These are phyloP conservation scores for Periparus ater DNA, from an alignment of 2,797 vertebrate genomes.

Conservation along the genomic window DNA sequence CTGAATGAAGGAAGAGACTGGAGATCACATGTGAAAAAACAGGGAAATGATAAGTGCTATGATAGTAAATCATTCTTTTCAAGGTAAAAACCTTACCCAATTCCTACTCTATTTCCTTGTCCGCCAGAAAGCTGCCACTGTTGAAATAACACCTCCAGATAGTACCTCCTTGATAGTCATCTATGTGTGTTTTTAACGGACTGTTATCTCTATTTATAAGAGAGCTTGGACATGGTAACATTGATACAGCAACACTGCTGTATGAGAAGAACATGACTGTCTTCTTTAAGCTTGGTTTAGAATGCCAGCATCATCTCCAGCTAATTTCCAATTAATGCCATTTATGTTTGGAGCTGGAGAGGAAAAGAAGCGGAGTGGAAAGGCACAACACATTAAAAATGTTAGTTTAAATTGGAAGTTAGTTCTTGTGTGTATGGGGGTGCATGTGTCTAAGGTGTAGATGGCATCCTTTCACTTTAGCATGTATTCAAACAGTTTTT, in stretches of 20 bases:
- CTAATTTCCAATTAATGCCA: slow-evolving; percentile 15
- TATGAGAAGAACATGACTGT: slow-evolving; percentile 44
- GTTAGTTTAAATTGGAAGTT: neutral
- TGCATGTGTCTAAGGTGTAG: neutral
- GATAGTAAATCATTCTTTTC: neutral
- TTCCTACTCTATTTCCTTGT: neutral
- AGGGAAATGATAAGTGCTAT: neutral
- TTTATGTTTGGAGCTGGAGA: slow-evolving; percentile 8
- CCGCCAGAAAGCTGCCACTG: neutral
- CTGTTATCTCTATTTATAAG: slow-evolving; percentile 36
- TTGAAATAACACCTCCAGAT: neutral
- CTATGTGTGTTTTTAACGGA: slow-evolving; percentile 25
- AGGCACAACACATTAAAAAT: neutral
- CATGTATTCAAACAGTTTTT: neutral
- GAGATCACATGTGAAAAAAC: neutral
- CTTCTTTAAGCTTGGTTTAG: slow-evolving; percentile 51
- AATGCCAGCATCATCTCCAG: slow-evolving; percentile 21
- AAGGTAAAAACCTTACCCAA: neutral
- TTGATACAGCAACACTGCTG: slow-evolving; percentile 48
- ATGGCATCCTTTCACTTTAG: neutral
- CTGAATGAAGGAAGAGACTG: neutral
- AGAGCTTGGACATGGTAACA: slow-evolving; percentile 34
- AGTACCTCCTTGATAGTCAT: neutral
- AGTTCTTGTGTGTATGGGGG: neutral
- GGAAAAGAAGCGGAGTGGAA: slow-evolving; percentile 4